Conservation (phyloP, 1,140 invertebrate genomes). For the Contarinia nasturtii region DNA sequence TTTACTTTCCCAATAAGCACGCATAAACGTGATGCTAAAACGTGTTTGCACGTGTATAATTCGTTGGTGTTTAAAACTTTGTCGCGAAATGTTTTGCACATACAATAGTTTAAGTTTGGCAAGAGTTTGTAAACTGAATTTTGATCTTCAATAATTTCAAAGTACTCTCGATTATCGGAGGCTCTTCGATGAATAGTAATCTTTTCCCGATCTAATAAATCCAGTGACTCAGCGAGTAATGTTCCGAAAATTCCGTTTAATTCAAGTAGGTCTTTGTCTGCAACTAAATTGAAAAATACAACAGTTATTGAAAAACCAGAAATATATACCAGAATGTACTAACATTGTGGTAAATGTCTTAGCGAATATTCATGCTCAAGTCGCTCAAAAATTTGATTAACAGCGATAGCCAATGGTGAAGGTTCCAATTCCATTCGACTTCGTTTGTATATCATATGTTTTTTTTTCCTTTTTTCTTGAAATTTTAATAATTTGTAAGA, state of each 20-base stretch:
- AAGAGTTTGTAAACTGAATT: slow-evolving; percentile 35
- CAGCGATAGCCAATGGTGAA: too few relatives aligned
- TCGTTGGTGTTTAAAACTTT: slow-evolving; percentile 30
- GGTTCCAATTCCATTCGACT: too few relatives aligned
- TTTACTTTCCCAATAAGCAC: slow-evolving; percentile 26
- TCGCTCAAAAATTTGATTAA: too few relatives aligned
- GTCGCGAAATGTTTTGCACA: slow-evolving; percentile 33
- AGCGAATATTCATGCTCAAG: too few relatives aligned
- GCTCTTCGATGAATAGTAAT: slow-evolving; percentile 25
- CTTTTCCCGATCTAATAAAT: slow-evolving; percentile 32
- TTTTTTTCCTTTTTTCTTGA: too few relatives aligned
- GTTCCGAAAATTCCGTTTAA: slow-evolving; percentile 34
- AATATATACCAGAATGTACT: too few relatives aligned
- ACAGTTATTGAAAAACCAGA: too few relatives aligned
- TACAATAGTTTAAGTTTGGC: slow-evolving; percentile 38
- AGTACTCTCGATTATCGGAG: slow-evolving; percentile 23
- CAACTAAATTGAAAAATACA: slow-evolving; percentile 7
- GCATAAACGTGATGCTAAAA: slow-evolving; percentile 36
- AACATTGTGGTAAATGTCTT: too few relatives aligned
- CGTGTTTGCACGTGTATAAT: slow-evolving; percentile 40
- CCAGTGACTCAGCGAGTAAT: slow-evolving; percentile 31
- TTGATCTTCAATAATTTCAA: slow-evolving; percentile 35
- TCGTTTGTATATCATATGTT: too few relatives aligned
- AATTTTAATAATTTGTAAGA: too few relatives aligned
- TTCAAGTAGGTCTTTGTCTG: slow-evolving; percentile 28